Evolutionary conservation across 2,113 vertebrate genomes (phyloP), one percentile per base, ranked within the genome.

Genomic region (Macrotus californicus): DNA sequence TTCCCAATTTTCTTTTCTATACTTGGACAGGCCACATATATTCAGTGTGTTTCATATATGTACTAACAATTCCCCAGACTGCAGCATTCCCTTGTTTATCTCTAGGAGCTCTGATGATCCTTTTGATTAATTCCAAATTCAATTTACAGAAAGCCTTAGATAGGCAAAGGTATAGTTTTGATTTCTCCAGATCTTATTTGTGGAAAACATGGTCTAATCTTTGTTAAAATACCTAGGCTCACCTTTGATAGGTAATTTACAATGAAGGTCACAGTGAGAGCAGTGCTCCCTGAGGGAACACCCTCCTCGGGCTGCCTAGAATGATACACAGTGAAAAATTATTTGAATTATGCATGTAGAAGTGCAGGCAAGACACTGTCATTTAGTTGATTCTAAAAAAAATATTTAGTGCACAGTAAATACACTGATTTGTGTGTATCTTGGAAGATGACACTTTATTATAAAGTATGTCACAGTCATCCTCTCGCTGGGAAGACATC

Each of bases 401-500:
- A 96, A 93, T 36, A 96, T 80, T 56, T 85, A 46, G 76, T 98
- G 88, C 94, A 92, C 93, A 97, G 54, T 29, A 56, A 97, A 97
- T 96, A 97, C 96, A 96, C 76, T 34, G 94, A 94, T 97, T 98
- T 97, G 86, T 97, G 72, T 95, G 82, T 97, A 90, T 97, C 94
- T 9, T 56, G 10, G 48, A 97, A 93, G 92, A 95, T 93, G 73
- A 98, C 96, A 96, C 97, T 96, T 67, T 96, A 84, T 96, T 97
- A 96, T 70, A 94, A 97, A 97, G 19, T 46, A 54, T 96, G 88
- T 97, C 90, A 96, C 61, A 89, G 81, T 75, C 36, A 96, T 56
- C 26, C 41, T 96, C 66, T 96, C 66, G 76, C 94, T 96, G 73
- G 93, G 97, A 96, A 97, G 95, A 97, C 92, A 79, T 96, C 96